phyloP scores from a whole-genome alignment of 1,140 invertebrate genomes.

The Drosophila lacertosa region DNA sequence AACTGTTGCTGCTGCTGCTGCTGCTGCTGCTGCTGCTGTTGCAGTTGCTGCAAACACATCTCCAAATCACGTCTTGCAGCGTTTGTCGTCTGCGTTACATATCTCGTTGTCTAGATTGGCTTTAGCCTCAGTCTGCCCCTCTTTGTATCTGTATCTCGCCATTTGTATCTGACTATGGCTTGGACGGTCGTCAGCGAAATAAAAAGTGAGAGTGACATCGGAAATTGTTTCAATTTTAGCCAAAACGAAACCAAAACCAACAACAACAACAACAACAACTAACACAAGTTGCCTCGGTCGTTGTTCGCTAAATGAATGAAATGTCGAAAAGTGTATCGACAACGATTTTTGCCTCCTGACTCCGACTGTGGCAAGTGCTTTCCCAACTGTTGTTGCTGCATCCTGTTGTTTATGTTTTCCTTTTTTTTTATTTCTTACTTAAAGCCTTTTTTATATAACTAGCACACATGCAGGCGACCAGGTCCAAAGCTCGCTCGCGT shows the following conservation, averaged over 20 bases:
- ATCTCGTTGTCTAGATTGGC: slow-evolving; percentile 80
- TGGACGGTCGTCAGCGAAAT: slow-evolving; percentile 62
- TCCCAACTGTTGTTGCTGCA: slow-evolving; percentile 52
- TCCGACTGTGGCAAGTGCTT: slow-evolving; percentile 42
- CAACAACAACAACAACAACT: slow-evolving; percentile 47
- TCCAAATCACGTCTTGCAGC: slow-evolving; percentile 73
- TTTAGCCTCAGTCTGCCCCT: slow-evolving; percentile 17
- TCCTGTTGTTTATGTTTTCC: slow-evolving; percentile 66
- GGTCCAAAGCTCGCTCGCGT: slow-evolving; percentile 17
- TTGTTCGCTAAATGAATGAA: slow-evolving; percentile 79
- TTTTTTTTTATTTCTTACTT: slow-evolving; percentile 73
- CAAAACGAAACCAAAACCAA: slow-evolving; percentile 68
- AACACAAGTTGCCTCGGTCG: slow-evolving; percentile 61
- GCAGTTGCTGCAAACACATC: slow-evolving; percentile 69
- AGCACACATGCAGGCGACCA: slow-evolving; percentile 56
- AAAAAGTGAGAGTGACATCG: slow-evolving; percentile 84
- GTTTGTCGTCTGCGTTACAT: slow-evolving; percentile 71
- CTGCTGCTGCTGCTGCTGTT: slow-evolving; percentile 30
- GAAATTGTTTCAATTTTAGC: slow-evolving; percentile 83
- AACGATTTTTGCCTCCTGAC: slow-evolving; percentile 70
- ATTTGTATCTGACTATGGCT: slow-evolving; percentile 26
- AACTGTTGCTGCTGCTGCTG: slow-evolving; percentile 30
- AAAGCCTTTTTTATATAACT: slow-evolving; percentile 70
- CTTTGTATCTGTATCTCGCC: slow-evolving; percentile 13
- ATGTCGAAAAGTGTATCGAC: slow-evolving; percentile 83